Evolutionary conservation across 2,113 vertebrate species (phyloP).

Genomic region (Oncorhynchus masou): DNA sequence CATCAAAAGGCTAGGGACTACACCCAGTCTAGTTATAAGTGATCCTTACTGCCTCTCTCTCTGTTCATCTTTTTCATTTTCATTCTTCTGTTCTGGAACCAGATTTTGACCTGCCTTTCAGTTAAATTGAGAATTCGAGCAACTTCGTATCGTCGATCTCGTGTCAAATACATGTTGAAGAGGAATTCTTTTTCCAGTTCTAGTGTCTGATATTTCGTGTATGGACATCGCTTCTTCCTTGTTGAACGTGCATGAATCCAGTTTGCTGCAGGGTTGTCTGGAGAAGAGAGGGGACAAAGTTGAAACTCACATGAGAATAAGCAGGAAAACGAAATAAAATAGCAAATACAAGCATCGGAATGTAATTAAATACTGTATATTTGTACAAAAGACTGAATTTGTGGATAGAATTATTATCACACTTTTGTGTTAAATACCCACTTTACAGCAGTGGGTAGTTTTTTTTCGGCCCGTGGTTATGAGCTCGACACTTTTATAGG

Average conservation of each 20-base stretch:
- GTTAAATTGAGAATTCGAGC: conserved; percentile 67
- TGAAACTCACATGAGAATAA: not conserved
- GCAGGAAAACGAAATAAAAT: conserved; percentile 4
- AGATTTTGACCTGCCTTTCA: conserved; percentile 72
- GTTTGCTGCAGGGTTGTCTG: conserved; percentile 84
- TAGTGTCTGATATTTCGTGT: conserved; percentile 71
- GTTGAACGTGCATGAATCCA: conserved; percentile 71
- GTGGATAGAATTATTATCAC: conserved; percentile 25
- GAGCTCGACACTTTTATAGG: conserved; percentile 99
- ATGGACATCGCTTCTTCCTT: conserved; percentile 68
- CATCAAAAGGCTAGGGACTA: conserved; percentile 15
- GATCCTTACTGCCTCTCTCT: conserved; percentile 55
- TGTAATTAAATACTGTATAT: not conserved
- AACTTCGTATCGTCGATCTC: conserved; percentile 70
- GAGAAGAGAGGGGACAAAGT: conserved; percentile 59
- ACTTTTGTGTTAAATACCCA: conserved; percentile 60
- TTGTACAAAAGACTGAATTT: conserved; percentile 2
- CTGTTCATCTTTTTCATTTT: conserved; percentile 75
- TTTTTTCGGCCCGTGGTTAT: conserved; percentile 81
- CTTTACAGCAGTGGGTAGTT: conserved; percentile 82
- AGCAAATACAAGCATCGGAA: not conserved
- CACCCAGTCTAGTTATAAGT: conserved; percentile 13
- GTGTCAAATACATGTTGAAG: conserved; percentile 72
- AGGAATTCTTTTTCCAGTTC: conserved; percentile 75
- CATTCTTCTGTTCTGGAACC: conserved; percentile 74